Percentiles rank a stretch among this genome's conserved stretches.
Conservation (phyloP, 2,113 vertebrate species). For the Lipophrys pholis region DNA sequence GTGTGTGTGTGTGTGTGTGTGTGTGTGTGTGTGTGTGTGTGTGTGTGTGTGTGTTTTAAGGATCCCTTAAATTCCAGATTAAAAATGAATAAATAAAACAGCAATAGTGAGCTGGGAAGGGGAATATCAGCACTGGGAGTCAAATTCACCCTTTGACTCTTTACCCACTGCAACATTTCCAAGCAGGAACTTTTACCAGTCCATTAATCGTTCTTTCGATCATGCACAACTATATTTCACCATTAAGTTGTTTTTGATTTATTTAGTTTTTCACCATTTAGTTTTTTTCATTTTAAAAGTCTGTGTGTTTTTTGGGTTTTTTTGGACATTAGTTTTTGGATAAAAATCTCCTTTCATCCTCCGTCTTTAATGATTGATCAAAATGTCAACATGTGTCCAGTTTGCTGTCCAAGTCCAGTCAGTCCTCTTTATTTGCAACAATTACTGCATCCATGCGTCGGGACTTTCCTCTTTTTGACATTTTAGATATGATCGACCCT, state of each 20-base stretch:
- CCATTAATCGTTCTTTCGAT: neutral
- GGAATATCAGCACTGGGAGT: no score
- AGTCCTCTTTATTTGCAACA: conserved; percentile 32
- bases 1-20: no score
- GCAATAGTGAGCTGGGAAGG: no score
- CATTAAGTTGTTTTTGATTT: no score
- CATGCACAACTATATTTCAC: neutral
- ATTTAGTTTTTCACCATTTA: no score
- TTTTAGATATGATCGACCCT: conserved; percentile 23
- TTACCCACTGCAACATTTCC: conserved; percentile 8
- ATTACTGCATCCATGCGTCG: conserved; percentile 31
- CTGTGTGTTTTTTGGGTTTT: neutral
- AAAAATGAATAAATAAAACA: no score
- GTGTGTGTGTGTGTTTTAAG: no score
- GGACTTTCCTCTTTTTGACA: neutral
- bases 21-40: no score
- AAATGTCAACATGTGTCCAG: conserved; percentile 74
- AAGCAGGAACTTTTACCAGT: neutral
- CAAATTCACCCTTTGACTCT: neutral
- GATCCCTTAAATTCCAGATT: no score
- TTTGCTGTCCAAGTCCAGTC: conserved; percentile 65
- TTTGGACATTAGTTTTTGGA: neutral
- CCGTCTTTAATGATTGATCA: conserved; percentile 79
- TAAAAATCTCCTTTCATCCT: conserved; percentile 44
- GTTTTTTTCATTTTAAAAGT: neutral